A percentile compares a stretch with the other conserved stretches of the same genome.
Evolutionary conservation across 2,113 vertebrate genomes (phyloP).

Genomic region (Accipiter virgatus): DNA sequence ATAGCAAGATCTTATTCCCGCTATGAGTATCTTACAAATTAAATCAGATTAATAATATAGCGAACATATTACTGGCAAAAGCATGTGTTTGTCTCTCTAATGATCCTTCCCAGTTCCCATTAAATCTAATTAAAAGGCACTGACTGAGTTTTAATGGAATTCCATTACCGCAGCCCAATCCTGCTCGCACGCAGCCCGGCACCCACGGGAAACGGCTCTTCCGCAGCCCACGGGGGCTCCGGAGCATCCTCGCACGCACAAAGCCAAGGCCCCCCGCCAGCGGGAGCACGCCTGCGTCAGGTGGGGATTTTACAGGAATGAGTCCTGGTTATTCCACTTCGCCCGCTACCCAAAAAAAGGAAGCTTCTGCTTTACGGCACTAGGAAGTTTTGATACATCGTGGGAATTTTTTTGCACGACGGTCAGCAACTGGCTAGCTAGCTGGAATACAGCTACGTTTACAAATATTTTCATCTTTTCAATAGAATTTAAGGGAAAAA

Average conservation of each 20-base stretch:
- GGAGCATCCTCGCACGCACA: background rate
- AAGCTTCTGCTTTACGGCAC: background rate
- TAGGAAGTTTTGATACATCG: background rate
- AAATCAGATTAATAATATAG: conserved; percentile 35
- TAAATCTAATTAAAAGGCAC: conserved; percentile 51
- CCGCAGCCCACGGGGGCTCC: background rate
- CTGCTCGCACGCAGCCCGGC: rapidly evolving
- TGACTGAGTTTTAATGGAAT: conserved; percentile 40
- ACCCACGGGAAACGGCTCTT: rapidly evolving
- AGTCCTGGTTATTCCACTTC: background rate
- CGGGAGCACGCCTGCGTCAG: rapidly evolving
- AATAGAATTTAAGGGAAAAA: background rate
- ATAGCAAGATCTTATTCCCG: background rate
- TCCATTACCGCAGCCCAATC: background rate
- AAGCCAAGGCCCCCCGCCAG: background rate
- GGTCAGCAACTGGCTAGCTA: background rate
- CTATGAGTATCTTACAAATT: background rate
- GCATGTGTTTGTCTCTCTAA: conserved; percentile 37
- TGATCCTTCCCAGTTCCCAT: conserved; percentile 16
- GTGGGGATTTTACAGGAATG: background rate
- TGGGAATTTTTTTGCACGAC: background rate
- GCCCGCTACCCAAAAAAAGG: background rate
- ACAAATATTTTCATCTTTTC: conserved; percentile 9
- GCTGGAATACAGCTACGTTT: background rate
- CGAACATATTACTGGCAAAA: conserved; percentile 32